A percentile compares a stretch with the other conserved stretches of the same genome.
phyloP scores from a whole-genome alignment of 2,888 invertebrate species.

The Dynastes grantii region DNA sequence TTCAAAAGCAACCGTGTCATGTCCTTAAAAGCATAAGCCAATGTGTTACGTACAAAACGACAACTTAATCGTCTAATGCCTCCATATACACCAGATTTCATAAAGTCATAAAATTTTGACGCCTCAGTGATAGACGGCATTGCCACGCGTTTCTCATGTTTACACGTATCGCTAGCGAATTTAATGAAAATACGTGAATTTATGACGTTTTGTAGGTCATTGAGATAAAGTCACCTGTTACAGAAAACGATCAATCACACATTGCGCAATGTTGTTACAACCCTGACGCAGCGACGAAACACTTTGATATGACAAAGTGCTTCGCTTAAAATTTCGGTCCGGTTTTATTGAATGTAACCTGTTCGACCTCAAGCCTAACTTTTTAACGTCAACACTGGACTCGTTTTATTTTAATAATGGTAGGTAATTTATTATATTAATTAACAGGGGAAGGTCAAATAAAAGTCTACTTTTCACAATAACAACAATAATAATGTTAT shows the following conservation, averaged over 20 bases:
- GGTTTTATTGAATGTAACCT: neutral
- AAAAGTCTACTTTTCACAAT: too few relatives aligned
- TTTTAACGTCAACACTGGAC: neutral
- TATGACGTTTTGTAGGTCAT: conserved; percentile 26
- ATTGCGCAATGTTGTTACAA: neutral
- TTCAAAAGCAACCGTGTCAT: too few relatives aligned
- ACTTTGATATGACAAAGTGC: neutral
- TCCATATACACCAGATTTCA: too few relatives aligned
- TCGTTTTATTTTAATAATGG: conserved; percentile 3
- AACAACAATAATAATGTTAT: too few relatives aligned
- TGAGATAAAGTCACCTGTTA: conserved; percentile 34
- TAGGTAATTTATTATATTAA: too few relatives aligned
- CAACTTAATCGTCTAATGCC: too few relatives aligned
- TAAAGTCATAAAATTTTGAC: too few relatives aligned
- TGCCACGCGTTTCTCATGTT: neutral
- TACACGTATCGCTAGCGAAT: neutral
- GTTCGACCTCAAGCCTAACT: neutral
- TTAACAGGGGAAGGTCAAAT: too few relatives aligned
- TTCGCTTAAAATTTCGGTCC: neutral
- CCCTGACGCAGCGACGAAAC: neutral
- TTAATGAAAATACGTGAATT: conserved; percentile 25
- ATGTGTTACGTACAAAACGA: too few relatives aligned
- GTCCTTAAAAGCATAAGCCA: too few relatives aligned
- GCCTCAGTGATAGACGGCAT: neutral
- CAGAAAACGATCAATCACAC: conserved; percentile 29